These are phyloP conservation scores for Aselliscus stoliczkanus DNA, from an alignment of 2,797 vertebrate species.

Conservation along the genomic window DNA sequence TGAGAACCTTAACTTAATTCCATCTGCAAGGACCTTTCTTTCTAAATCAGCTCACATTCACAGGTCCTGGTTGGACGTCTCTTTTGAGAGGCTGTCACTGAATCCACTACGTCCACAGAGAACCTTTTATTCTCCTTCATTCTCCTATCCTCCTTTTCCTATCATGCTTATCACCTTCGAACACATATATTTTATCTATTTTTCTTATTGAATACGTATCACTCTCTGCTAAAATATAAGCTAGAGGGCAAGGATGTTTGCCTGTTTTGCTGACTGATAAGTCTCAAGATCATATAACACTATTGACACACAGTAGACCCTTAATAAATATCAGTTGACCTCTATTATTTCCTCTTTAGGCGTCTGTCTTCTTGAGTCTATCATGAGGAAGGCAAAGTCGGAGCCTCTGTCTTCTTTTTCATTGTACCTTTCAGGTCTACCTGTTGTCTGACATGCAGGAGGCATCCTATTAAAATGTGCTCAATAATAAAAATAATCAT, in stretches of 20 bases:
- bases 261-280: background rate
- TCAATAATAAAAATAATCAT: background rate
- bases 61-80: background rate
- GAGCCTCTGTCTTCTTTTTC: background rate
- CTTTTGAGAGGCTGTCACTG: background rate
- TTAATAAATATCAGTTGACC: rapidly evolving
- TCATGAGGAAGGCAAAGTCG: background rate
- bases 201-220: background rate
- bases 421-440: background rate
- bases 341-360: background rate
- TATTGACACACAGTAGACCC: rapidly evolving
- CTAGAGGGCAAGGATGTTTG: background rate
- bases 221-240: background rate
- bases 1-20: background rate
- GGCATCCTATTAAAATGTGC: background rate
- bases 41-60: background rate
- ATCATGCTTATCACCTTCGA: rapidly evolving
- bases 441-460: background rate
- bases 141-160: too few relatives aligned
- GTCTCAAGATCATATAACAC: background rate
- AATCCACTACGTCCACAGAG: background rate
- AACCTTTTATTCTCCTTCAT: background rate
- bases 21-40: background rate
- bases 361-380: background rate
- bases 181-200: too few relatives aligned